Conservation (phyloP, 2,113 vertebrate genomes). For the Ranitomeya variabilis region DNA sequence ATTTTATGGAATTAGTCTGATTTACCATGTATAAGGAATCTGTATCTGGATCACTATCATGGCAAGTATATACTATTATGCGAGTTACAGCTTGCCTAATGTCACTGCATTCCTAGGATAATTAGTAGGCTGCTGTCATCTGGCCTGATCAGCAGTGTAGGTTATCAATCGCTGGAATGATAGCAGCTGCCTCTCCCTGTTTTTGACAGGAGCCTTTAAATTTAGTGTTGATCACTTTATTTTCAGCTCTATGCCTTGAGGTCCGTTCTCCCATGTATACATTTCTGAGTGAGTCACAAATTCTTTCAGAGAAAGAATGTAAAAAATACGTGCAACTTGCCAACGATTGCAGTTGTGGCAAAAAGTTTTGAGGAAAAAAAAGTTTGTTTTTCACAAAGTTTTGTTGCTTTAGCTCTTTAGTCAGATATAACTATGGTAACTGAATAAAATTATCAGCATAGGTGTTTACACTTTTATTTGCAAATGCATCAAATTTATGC, state of each 20-base stretch:
- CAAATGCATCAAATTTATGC: too few relatives aligned
- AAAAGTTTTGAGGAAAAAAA: too few relatives aligned
- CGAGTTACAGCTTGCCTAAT: neutral
- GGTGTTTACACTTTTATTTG: too few relatives aligned
- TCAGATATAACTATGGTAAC: too few relatives aligned
- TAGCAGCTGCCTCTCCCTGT: neutral
- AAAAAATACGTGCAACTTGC: neutral
- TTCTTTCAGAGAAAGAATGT: neutral
- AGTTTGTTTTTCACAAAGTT: too few relatives aligned
- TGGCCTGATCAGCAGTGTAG: neutral
- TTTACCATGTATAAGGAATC: too few relatives aligned
- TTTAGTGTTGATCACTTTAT: neutral
- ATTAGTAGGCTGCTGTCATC: neutral
- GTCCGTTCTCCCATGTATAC: neutral
- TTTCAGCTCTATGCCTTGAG: neutral
- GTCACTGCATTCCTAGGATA: neutral
- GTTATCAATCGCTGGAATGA: neutral
- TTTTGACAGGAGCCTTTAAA: neutral
- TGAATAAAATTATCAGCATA: too few relatives aligned
- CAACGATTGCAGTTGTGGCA: neutral
- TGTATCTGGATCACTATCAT: neutral
- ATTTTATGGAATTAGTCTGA: too few relatives aligned
- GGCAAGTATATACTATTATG: neutral
- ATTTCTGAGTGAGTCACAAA: neutral
- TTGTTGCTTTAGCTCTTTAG: too few relatives aligned